Evolutionary conservation across 2,888 invertebrate genomes (phyloP), one percentile per base, ranked within the genome.

Genomic region (Calliopum simillimum): DNA sequence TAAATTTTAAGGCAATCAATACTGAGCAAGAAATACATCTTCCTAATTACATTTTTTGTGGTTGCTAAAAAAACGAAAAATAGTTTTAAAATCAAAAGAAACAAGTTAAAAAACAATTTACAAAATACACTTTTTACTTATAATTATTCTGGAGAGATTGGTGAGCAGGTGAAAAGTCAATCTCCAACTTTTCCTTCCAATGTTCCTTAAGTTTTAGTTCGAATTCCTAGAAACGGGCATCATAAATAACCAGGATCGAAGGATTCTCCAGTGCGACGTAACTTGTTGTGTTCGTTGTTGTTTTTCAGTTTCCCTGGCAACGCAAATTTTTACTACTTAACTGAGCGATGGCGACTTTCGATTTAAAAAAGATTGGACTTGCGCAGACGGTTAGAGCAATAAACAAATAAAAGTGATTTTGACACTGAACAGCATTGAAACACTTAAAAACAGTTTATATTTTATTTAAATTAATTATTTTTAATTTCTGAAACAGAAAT

Each of bases 301-400:
- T 70, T 74, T 76, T 79, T 77, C 72, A 65, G 80, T 81, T 82
- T 77, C 82, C 82, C 76, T 78, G 79, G 78, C 76, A 81, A 81
- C 80, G 76, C 53, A 41, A 8, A 47, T 25, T 49, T 63, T 67
- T 58, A 51, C 58, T 41, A 23, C 65, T 58, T 58, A n/a, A 33
- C 25, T 33, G 70, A 59, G 58, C 49, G 63, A 63, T 58, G 56
- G 41, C 68, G 65, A 64, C 64, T 58, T 47, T 25, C 47, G 4
- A 47, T n/a, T 16, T 49, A 33, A 62, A 49, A 16, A 46, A 46
- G n/a, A 59, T 3, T 19, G 13, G 51, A 64, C 51, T 49, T 53
- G 41, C 63, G 63, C 63, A 33, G 33, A 46, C 33, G n/a, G n/a
- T 2, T n/a, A n/a, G n/a, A 44, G 8, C 19, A 43, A 59, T 19